Evolutionary conservation across 2,797 vertebrate species (phyloP), one percentile per base, ranked within the genome.

Genomic region (Molossus alvarezi): DNA sequence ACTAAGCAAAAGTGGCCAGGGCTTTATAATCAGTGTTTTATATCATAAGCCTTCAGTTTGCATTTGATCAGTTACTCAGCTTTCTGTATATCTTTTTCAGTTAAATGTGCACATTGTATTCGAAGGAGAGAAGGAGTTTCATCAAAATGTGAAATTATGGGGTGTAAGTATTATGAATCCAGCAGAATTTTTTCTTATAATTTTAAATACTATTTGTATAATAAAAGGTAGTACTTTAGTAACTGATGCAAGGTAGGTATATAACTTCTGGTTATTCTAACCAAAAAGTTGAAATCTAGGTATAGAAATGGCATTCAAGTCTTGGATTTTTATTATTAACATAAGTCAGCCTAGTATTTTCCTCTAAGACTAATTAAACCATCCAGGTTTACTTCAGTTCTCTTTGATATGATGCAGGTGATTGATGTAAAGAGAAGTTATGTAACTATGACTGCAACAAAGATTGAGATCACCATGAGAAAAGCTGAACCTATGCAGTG

Each of bases 91-190:
- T 96, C 25, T 94, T 92, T 94, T 97, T 96, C 97, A 99, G 99
- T 97, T 99, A 95, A 98, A 99, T 98, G 99, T 99, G 65, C 99
- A 99, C 88, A 98, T 99, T 95, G 98, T 99, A 95, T 99, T 99
- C 98, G 99, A 99, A 97, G 99, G 99, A 82, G 99, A 99, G 95
- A 99, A 99, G 95, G 99, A 99, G 97, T 99, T 99, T 98, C 98
- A 99, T 97, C 99, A 99, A 97, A 99, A 98, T 91, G 99, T 99
- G 97, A 99, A 98, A 97, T 98, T 99, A 97, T 99, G 99, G 99
- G 99, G 99, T 92, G 99, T 99, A 99, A 99, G 99, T 99, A 98
- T 95, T 93, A 84, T 29, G n/a, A 48, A 62, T 91, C 67, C 75
- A 72, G 37, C 83, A 3, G 33, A 73, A 27, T 62, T 86, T 90